Percentiles rank a stretch among this genome's conserved stretches.
phyloP scores from a whole-genome alignment of 2,797 vertebrate genomes.

The Karalla daura region DNA sequence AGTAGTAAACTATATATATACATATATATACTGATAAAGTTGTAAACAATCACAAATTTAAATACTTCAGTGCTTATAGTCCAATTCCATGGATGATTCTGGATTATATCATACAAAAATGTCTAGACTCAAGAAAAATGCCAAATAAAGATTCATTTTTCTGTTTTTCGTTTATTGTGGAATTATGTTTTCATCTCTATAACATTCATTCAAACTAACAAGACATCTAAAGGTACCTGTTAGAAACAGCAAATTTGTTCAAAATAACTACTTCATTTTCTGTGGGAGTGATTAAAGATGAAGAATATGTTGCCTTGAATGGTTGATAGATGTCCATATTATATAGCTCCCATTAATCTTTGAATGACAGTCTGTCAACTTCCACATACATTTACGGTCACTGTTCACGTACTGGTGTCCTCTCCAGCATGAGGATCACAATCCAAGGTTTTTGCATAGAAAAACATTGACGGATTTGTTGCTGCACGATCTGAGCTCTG shows the following conservation, averaged over 20 bases:
- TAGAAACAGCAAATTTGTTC: conserved; percentile 55
- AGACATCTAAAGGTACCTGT: conserved; percentile 55
- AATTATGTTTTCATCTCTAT: conserved; percentile 53
- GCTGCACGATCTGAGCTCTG: conserved; percentile 47
- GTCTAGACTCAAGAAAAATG: neutral
- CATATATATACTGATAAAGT: too few species aligned
- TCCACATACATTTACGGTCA: conserved; percentile 16
- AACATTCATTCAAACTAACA: conserved; percentile 59
- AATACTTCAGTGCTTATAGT: too few species aligned
- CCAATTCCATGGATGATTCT: neutral
- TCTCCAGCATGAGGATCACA: conserved; percentile 31
- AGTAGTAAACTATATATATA: too few species aligned
- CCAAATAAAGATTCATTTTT: conserved; percentile 7
- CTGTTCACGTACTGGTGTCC: conserved; percentile 1
- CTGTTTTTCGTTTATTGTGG: conserved; percentile 44
- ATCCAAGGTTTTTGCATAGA: conserved; percentile 81
- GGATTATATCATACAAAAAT: too few species aligned
- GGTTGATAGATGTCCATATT: conserved; percentile 29
- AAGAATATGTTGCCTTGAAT: conserved; percentile 56
- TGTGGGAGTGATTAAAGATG: conserved; percentile 45
- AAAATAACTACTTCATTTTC: conserved; percentile 51
- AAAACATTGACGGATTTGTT: conserved; percentile 65
- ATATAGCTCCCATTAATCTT: conserved; percentile 11
- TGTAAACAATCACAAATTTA: too few species aligned
- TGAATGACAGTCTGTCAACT: neutral